Evolutionary conservation across 2,888 invertebrate species (phyloP).

Genomic region (Sepiola atlantica): DNA sequence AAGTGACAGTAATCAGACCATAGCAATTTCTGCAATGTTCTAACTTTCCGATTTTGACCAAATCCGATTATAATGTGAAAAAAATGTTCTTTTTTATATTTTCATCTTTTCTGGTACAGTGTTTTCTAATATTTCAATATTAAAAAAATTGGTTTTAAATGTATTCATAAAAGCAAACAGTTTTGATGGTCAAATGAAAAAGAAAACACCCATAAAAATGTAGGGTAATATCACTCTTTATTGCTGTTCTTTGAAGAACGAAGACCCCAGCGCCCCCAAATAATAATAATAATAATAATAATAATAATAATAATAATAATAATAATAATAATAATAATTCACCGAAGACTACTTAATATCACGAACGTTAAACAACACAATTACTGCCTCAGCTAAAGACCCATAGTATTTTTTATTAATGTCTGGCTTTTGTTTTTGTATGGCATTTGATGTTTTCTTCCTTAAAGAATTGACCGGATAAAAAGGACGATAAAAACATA

Average conservation of each 20-base stretch:
- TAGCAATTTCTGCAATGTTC: background rate
- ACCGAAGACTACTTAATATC: background rate
- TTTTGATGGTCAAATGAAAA: background rate
- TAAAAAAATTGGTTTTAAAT: background rate
- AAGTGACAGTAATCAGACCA: background rate
- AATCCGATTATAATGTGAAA: background rate
- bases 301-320: background rate
- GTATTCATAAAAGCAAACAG: slow-evolving; percentile 32
- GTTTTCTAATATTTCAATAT: background rate
- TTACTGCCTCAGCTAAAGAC: background rate
- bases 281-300: background rate
- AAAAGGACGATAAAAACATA: background rate
- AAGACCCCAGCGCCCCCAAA: background rate
- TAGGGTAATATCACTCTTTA: background rate
- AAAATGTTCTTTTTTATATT: background rate
- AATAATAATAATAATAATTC: background rate
- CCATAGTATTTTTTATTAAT: background rate
- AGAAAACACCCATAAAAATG: background rate
- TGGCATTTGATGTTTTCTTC: background rate
- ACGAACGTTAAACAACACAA: background rate
- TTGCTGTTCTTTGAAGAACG: background rate
- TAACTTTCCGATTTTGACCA: background rate
- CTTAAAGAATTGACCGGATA: background rate
- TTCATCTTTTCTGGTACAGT: background rate
- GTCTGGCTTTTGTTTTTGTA: background rate